Conservation (phyloP, 2,888 invertebrate species). For the Xestia ashworthii region DNA sequence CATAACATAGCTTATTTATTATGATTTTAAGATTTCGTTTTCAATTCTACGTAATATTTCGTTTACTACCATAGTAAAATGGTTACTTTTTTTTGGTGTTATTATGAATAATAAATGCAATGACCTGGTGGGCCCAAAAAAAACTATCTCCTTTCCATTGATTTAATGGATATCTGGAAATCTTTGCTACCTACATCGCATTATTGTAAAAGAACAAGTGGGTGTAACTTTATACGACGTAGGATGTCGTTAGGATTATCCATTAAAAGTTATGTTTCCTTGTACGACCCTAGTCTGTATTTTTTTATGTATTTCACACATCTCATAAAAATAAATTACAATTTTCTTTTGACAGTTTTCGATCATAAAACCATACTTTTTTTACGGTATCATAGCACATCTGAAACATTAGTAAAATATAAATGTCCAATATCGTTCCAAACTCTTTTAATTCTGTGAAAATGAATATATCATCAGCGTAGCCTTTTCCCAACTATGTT, state of each 20-base stretch:
- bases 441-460: background rate
- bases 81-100: no score
- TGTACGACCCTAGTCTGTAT: background rate
- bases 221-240: constrained; percentile 5
- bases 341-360: constrained; percentile 7
- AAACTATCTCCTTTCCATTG: no score
- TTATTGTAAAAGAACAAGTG: background rate
- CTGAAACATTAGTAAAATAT: background rate
- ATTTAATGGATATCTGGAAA: background rate
- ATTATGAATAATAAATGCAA: no score
- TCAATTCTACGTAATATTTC: no score
- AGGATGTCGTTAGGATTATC: background rate
- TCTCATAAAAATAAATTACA: constrained; percentile 8
- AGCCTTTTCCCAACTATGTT: no score
- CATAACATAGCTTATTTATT: no score
- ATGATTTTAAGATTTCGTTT: no score
- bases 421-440: background rate
- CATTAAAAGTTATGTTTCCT: constrained; percentile 9
- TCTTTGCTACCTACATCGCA: background rate
- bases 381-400: background rate
- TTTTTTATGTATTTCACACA: background rate
- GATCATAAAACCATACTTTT: background rate
- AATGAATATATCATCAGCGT: no score
- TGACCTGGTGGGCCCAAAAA: no score
- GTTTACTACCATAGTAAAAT: no score